Evolutionary conservation across 2,797 vertebrate genomes (phyloP), one percentile per base, ranked within the genome.

Genomic region (Cirrhinus mrigala): DNA sequence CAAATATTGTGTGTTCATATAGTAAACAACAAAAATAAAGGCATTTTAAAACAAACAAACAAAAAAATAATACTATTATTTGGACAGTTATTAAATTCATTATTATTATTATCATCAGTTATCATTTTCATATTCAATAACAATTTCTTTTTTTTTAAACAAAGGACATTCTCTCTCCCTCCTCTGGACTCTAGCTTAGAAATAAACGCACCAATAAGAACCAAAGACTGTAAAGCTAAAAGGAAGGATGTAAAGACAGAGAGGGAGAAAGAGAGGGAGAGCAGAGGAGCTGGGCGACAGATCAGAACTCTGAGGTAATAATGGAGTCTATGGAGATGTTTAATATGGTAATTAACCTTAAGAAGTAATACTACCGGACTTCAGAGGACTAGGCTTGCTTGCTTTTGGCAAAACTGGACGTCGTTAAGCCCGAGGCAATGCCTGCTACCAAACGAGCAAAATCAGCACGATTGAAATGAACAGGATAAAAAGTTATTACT

Each of bases 41-140:
- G 85, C 85, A 86, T 91, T 89, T 86, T 86, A 81, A 88, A 91
- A 91, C 88, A 90, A 91, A 87, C 48, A 79, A 88, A 93, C 48
- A 91, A 93, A 89, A 93, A 91, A 92, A 92, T 89, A 94, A 94
- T 92, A 93, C 92, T 92, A 93, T 92, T 90, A 93, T 91, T 94
- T 84, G 82, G 87, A 93, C 91, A 87, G 79, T 91, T 90, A 92
- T 92, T 90, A 93, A 89, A 93, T 85, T 87, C 85, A 92, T 91
- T 76, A 83, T 90, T 83, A 85, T 89, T 37, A 89, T 83, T 44
- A 90, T 82, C 83, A 87, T 90, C 92, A 89, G 86, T 87, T 76
- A 81, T 87, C 52, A 81, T 85, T 79, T 52, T 84, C 76, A 44
- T 89, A 83, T 82, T 90, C 69, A 84, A 60, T 87, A 90, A 89